These are phyloP conservation scores for Macroteleia sp. DNA, from an alignment of 2,888 invertebrate species.

Conservation along the genomic window DNA sequence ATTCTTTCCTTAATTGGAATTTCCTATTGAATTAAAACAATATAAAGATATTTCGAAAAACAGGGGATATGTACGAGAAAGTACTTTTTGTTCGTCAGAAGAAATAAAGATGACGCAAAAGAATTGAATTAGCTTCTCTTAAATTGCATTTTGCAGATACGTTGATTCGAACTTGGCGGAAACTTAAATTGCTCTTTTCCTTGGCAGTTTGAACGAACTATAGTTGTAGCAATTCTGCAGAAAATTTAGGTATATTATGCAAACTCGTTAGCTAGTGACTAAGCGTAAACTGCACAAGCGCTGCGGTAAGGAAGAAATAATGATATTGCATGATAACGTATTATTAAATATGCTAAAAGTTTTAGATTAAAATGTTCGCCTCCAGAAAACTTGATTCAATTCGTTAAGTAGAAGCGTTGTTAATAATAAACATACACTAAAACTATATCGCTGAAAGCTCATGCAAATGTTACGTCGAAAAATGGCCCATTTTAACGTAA, in stretches of 20 bases:
- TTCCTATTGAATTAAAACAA: too few relatives aligned
- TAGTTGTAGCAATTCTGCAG: constrained; percentile 48
- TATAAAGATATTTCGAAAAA: constrained; percentile 11
- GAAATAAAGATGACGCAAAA: constrained; percentile 32
- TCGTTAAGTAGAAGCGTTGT: constrained; percentile 22
- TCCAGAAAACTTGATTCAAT: constrained; percentile 28
- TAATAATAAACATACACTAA: constrained; percentile 31
- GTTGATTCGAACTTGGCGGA: constrained; percentile 64
- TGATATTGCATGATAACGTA: constrained; percentile 53
- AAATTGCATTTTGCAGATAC: constrained; percentile 54
- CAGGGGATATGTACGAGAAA: not conserved
- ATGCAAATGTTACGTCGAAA: too few relatives aligned
- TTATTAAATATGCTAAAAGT: constrained; percentile 59
- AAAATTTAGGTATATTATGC: constrained; percentile 62
- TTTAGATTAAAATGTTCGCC: constrained; percentile 45
- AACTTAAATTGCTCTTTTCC: constrained; percentile 67
- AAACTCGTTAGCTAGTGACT: constrained; percentile 62
- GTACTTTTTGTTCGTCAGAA: not conserved
- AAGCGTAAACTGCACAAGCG: constrained; percentile 51
- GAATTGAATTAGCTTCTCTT: constrained; percentile 57
- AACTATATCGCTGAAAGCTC: too few relatives aligned
- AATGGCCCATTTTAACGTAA: too few relatives aligned
- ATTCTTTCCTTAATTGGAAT: not conserved
- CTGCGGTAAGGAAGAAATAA: constrained; percentile 57
- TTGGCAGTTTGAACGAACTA: constrained; percentile 42